Conservation (phyloP, 2,797 vertebrate genomes). For the Poecilia gillii region DNA sequence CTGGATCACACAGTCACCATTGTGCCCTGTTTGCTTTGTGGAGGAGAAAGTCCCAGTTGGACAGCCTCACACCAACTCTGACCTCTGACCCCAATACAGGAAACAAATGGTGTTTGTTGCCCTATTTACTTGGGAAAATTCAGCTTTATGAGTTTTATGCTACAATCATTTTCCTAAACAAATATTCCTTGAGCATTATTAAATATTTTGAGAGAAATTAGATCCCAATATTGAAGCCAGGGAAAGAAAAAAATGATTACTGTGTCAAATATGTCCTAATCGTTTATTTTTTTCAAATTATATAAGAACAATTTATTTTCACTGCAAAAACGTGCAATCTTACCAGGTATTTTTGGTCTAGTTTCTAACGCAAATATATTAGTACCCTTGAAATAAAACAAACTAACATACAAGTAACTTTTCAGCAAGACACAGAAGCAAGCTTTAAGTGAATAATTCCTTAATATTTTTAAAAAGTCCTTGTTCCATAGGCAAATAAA, state of each 20-base stretch:
- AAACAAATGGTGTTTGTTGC: conserved; percentile 59
- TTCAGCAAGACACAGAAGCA: no score
- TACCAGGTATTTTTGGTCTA: no score
- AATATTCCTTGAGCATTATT: not conserved
- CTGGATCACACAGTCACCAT: conserved; percentile 47
- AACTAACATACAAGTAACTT: no score
- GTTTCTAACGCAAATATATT: no score
- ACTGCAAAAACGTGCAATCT: not conserved
- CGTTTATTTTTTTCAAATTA: not conserved
- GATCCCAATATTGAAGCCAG: not conserved
- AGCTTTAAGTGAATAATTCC: no score
- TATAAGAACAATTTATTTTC: not conserved
- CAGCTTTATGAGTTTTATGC: not conserved
- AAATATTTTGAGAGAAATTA: not conserved
- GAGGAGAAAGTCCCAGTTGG: conserved; percentile 51
- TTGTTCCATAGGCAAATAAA: no score
- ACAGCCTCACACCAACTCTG: conserved; percentile 52
- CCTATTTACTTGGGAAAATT: conserved; percentile 14
- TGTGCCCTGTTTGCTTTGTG: conserved; percentile 49
- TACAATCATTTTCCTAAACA: not conserved
- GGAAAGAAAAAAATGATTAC: not conserved
- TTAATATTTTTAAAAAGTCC: no score
- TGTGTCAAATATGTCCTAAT: not conserved
- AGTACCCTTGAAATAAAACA: no score
- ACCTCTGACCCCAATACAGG: conserved; percentile 62